Evolutionary conservation across 2,113 vertebrate genomes (phyloP).

Genomic region (Aptenodytes patagonicus): DNA sequence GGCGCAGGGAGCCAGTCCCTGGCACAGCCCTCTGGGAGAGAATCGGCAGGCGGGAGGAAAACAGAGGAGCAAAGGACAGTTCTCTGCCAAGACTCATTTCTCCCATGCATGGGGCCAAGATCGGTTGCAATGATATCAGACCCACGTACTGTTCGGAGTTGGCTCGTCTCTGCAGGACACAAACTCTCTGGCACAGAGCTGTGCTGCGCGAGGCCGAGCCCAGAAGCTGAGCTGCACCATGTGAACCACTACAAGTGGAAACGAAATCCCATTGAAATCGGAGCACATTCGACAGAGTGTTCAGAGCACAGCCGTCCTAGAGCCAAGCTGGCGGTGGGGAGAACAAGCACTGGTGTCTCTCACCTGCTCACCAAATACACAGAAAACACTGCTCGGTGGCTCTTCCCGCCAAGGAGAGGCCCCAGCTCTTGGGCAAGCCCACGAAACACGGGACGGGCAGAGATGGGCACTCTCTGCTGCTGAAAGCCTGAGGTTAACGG

Average conservation of each 20-base stretch:
- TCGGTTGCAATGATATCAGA: not conserved
- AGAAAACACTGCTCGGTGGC: rapidly evolving
- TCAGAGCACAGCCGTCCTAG: not conserved
- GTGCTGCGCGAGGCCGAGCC: not conserved
- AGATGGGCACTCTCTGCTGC: not conserved
- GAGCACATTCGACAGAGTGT: not conserved
- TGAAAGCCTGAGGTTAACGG: not conserved
- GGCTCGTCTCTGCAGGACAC: not conserved
- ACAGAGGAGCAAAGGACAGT: not conserved
- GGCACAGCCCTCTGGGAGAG: not conserved
- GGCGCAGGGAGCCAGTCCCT: not conserved
- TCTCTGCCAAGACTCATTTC: not conserved
- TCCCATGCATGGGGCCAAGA: conserved; percentile 24
- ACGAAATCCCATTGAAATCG: not conserved
- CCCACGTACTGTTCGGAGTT: not conserved
- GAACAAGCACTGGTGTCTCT: not conserved
- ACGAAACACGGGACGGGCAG: rapidly evolving
- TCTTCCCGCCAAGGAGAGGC: not conserved
- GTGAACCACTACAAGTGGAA: not conserved
- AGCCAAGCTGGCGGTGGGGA: not conserved
- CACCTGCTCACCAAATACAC: not conserved
- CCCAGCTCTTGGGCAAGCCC: not conserved
- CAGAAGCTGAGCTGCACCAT: not conserved
- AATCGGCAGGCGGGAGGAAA: not conserved
- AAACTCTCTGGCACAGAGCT: not conserved